Percentiles rank a stretch among this genome's conserved stretches.
phyloP scores from a whole-genome alignment of 2,797 vertebrate species.

The Tinamus major region DNA sequence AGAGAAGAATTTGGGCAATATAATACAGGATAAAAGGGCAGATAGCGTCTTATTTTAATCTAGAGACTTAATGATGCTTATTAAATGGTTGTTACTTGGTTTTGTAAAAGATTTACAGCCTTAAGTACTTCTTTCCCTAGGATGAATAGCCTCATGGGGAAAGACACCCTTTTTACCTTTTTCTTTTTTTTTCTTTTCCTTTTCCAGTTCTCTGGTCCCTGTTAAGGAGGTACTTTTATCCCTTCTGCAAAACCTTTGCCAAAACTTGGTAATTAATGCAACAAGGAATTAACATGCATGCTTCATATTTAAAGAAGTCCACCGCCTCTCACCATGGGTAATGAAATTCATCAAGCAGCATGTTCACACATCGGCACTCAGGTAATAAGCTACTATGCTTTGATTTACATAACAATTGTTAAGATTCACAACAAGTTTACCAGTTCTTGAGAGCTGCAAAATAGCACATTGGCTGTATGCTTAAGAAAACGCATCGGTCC shows the following conservation, averaged over 20 bases:
- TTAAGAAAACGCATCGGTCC: background rate
- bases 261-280: background rate
- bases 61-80: constrained; percentile 75
- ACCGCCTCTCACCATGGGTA: background rate
- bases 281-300: background rate
- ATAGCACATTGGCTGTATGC: background rate
- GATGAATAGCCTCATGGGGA: constrained; percentile 35
- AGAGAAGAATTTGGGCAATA: constrained; percentile 61
- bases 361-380: background rate
- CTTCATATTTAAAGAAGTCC: background rate
- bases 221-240: background rate
- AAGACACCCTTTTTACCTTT: background rate
- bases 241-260: background rate
- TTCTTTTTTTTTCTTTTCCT: background rate
- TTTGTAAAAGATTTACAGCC: constrained; percentile 60
- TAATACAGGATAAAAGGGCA: constrained; percentile 71
- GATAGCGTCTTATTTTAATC: constrained; percentile 61
- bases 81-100: constrained; percentile 74
- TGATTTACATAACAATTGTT: background rate
- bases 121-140: background rate
- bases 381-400: background rate
- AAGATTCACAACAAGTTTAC: background rate
- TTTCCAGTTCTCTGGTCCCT: background rate
- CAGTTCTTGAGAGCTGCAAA: background rate
- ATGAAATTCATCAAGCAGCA: background rate